Conservation (phyloP, 2,797 vertebrate genomes). For the Fistularia tabacaria region DNA sequence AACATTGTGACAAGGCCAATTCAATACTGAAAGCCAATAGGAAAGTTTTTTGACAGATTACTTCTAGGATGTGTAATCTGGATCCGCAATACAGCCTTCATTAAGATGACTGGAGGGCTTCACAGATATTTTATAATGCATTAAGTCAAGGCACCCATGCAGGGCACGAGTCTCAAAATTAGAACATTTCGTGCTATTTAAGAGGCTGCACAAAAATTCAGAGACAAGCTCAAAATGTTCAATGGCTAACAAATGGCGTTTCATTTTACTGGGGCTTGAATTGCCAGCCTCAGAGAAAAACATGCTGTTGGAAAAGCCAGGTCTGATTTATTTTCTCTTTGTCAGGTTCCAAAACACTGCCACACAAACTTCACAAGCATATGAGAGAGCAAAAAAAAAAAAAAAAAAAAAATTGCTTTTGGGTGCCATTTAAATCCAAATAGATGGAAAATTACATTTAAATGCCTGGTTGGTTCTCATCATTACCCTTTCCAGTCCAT, state of each 20-base stretch:
- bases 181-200: slow-evolving; percentile 61
- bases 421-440: slow-evolving; percentile 62
- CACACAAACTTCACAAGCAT: slow-evolving; percentile 48
- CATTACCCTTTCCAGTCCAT: slow-evolving; percentile 16
- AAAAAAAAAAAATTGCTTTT: slow-evolving; percentile 16
- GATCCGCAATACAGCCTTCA: too few relatives aligned
- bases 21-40: too few relatives aligned
- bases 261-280: background rate
- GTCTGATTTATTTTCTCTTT: slow-evolving; percentile 36
- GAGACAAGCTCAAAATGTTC: slow-evolving; percentile 36
- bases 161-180: slow-evolving; percentile 43
- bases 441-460: slow-evolving; percentile 60
- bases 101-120: slow-evolving; percentile 28
- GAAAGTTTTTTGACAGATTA: too few relatives aligned
- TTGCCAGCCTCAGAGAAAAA: slow-evolving; percentile 28
- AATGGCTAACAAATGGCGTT: background rate
- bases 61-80: too few relatives aligned
- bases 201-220: slow-evolving; percentile 50
- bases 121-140: slow-evolving; percentile 55
- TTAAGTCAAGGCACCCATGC: slow-evolving; percentile 42
- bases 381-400: slow-evolving; percentile 34
- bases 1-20: too few relatives aligned
- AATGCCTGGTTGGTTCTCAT: slow-evolving; percentile 51
- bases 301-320: slow-evolving; percentile 29
- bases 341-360: slow-evolving; percentile 34